These are phyloP conservation scores for Lithophane ornitopus DNA, from an alignment of 2,888 invertebrate genomes.

Conservation along the genomic window DNA sequence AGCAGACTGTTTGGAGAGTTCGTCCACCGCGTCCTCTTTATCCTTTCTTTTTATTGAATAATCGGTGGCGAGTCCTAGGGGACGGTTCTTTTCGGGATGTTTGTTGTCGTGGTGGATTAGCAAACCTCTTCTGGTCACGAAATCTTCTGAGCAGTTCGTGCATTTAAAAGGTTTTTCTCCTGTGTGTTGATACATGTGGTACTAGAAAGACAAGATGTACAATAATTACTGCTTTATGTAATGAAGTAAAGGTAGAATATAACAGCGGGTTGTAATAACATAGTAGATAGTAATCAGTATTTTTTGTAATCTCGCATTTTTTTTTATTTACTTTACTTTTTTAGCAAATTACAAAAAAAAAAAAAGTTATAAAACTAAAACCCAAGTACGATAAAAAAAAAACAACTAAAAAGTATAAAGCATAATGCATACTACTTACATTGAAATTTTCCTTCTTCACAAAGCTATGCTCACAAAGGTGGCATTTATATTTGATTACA, in stretches of 20 bases:
- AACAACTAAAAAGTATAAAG: too few species aligned
- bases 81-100: constrained; percentile 77
- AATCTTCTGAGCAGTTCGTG: constrained; percentile 91
- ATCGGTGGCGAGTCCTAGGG: constrained; percentile 71
- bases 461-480: constrained; percentile 81
- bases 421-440: constrained; percentile 71
- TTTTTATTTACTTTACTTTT: not conserved
- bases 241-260: not conserved
- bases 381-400: too few species aligned
- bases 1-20: constrained; percentile 75
- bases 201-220: constrained; percentile 75
- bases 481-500: constrained; percentile 79
- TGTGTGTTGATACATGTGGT: constrained; percentile 92
- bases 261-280: not conserved
- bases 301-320: too few species aligned
- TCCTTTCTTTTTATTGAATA: constrained; percentile 4
- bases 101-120: constrained; percentile 81
- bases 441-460: constrained; percentile 81
- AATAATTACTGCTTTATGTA: not conserved
- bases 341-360: too few species aligned
- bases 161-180: constrained; percentile 98
- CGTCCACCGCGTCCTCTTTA: not conserved
- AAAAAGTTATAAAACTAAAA: too few species aligned
- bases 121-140: constrained; percentile 82
- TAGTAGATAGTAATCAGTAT: too few species aligned